Evolutionary conservation across 1,140 invertebrate species (phyloP), one percentile per base, ranked within the genome.

Genomic region (Cydia strobilella): DNA sequence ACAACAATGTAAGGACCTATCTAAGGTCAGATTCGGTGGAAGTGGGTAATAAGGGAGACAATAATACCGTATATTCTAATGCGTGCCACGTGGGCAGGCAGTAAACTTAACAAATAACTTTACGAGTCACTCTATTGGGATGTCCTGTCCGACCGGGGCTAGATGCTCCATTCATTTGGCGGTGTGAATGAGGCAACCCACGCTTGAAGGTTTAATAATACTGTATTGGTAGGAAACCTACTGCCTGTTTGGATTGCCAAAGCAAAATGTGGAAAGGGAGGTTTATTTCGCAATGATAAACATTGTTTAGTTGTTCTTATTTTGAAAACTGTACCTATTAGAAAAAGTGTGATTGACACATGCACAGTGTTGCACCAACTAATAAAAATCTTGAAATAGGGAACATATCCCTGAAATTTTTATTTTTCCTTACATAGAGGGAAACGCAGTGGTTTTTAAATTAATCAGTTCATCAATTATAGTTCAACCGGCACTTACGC

Each of bases 31-130:
- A 75, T 76, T 66, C 78, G 77, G 81, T 88, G 86, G 86, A 90
- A 88, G 83, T 84, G 83, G 80, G 76, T 85, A 89, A 88, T 89
- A 82, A 86, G 85, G 77, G 74, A 42, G 72, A 82, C 84, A 90
- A 89, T 89, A 89, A 86, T 86, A 84, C 83, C 83, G 89, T 88
- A 87, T 87, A 88, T 86, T 84, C 80, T 87, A 86, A 86, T 89
- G 62, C 80, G 25, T 65, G n/a, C 72, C 80, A 84, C 90, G 90
- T 92, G 88, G 90, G 90, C 78, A 69, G 88, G 74, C 84, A 85
- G 81, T 92, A 92, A 92, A 91, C 88, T 92, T 91, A 91, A 91
- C 88, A 92, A 91, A 92, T 92, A 92, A 90, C 84, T 90, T 90
- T 89, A 89, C 65, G 65, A 69, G n/a, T 69, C 77, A 79, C 83